Evolutionary conservation across 1,140 invertebrate genomes (phyloP), one percentile per base, ranked within the genome.

Genomic region (Amphibalanus amphitrite): DNA sequence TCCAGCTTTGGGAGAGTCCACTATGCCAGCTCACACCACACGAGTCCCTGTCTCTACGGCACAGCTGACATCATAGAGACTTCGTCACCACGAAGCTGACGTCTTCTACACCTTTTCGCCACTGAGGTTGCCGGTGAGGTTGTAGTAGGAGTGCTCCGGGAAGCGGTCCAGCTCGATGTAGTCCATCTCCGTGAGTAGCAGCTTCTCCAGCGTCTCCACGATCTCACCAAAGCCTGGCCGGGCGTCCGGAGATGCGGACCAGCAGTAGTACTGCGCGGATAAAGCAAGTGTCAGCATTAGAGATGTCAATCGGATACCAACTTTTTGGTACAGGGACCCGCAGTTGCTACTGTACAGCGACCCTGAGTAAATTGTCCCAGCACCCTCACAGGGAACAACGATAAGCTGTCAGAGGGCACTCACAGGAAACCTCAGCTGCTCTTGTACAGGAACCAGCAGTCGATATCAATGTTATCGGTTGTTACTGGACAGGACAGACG

Each of bases 101-200:
- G 33, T 30, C 26, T 74, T 65, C 33, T 38, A 75, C 69, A 75
- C 69, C 26, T 92, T 92, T 81, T 94, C 90, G 25, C 90, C 89
- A 77, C 90, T 91, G 59, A 92, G 83, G 83, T 86, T 89, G 33
- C 72, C 75, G 59, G 73, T 69, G 30, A 95, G 88, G 78, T 96
- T 96, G 78, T 95, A 95, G 80, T 96, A 95, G 6, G 90, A 91
- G 79, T 95, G 92, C 79, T 96, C 92, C 0, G 93, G 93, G 79
- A 95, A 95, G 72, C 90, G 82, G 77, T 95, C 92, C 26, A 96
- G 82, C 78, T 95, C 90, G 69, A 96, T 94, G 75, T 96, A 96
- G 77, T 95, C 92, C 71, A 90, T 93, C 80, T 95, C 92, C 29
- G 90, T 89, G 74, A 91, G 85, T 13, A 95, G 79, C 20, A 96